A percentile compares a stretch with the other conserved stretches of the same genome.
Conservation (phyloP, 35 echinoderm and acorn worm species). For the Apostichopus californicus region DNA sequence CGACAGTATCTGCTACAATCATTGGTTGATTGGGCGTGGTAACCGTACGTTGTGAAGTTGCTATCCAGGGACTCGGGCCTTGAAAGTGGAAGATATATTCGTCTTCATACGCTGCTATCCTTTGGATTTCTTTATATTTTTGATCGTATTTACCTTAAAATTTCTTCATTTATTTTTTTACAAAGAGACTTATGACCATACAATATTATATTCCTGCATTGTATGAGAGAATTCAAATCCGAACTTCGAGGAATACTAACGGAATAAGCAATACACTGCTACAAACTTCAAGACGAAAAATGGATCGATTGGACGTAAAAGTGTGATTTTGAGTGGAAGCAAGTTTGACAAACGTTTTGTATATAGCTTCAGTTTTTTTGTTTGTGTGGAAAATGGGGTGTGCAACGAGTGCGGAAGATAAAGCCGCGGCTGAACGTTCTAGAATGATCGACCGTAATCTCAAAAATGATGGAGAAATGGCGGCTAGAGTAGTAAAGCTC, state of each 20-base stretch:
- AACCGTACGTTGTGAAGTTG: not conserved
- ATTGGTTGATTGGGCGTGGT: slow-evolving; percentile 20
- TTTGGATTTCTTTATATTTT: not conserved
- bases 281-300: not conserved
- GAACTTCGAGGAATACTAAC: slow-evolving; percentile 2
- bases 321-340: not conserved
- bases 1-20: not conserved
- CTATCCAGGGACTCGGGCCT: not conserved
- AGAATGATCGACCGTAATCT: slow-evolving; percentile 64
- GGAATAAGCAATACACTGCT: not conserved
- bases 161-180: not conserved
- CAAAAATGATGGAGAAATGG: slow-evolving; percentile 65
- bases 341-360: not conserved
- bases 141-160: not conserved
- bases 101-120: not conserved
- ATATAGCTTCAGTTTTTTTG: not conserved
- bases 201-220: no score
- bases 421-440: slow-evolving; percentile 66
- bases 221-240: not conserved
- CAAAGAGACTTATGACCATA: no score
- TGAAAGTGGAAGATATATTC: not conserved
- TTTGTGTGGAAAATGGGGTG: slow-evolving; percentile 56
- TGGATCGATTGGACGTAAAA: not conserved
- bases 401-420: slow-evolving; percentile 65
- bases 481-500: slow-evolving; percentile 66